Evolutionary conservation across 2,797 vertebrate genomes (phyloP), one percentile per base, ranked within the genome.

Genomic region (Salarias fasciatus): DNA sequence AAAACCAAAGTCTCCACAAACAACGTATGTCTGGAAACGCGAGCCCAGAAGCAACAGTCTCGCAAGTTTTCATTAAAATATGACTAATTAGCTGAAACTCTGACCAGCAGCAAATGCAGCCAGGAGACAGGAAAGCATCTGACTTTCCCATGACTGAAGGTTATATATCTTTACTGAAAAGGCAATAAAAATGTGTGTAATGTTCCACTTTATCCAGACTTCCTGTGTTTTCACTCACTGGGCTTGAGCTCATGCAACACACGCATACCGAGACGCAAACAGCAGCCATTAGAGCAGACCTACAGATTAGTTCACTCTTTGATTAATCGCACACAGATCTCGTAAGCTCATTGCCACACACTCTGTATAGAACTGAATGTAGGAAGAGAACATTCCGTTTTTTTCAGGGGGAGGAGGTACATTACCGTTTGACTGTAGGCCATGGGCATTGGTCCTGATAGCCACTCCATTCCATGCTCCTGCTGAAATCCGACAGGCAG

Each of bases 401-500:
- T 3, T 3, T 24, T 24, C 18, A 24, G 40, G 50, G 42, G 50
- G 0, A 3, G 40, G 55, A 0, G 6, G 1, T 11, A 7, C 59
- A 59, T 50, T 63, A 92, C 91, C 53, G 3, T 88, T 82, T 92
- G 3, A 72, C 77, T 6, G 31, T 15, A 0, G 92, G 91, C 92
- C 92, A 93, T 0, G 88, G 84, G 42, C 93, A 93, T 1, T 28
- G 45, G 6, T 73, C 44, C 45, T 63, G 42, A 45, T 87, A 90
- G 43, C 82, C 74, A 5, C 47, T 86, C 0, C 36, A 53, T 53
- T 82, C 75, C 89, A 93, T 89, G 60, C 30, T 78, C n/a, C 28
- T 43, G 52, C 72, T 85, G 76, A 92, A 93, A 10, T 55, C 28
- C 0, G 69, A 74, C 59, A 90, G 36, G 72, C 93, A 94, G 28